Base-by-base conservation (phyloP, 2,888 invertebrate species). In the Pachymerium ferrugineum region DNA sequence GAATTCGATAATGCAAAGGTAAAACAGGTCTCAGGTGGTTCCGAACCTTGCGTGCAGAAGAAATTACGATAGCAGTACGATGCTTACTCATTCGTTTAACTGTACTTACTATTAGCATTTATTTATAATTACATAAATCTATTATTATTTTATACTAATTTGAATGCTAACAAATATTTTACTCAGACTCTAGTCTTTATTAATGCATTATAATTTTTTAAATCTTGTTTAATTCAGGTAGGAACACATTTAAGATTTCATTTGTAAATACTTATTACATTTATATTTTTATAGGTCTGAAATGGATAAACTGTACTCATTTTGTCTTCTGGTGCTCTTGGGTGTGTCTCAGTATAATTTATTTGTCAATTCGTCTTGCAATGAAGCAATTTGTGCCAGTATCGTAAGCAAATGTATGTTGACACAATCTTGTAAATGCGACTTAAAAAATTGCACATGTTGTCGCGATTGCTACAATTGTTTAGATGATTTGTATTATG, bases 321-420 rank as follows among this genome's bases (percentile, higher is more conserved):
- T 54, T 54, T 54, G 54, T 25, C 22, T 54, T 54, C 12, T 54
- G 54, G 5, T 54, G 1, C 54, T 54, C 54, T 10, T 54, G 6
- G 54, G 54, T 54, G 22, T 54, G 22, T 54, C 54, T 5, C 54
- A 54, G 28, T 54, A 54, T 28, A 25, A 25, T 54, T 54, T 54
- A 54, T 28, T 54, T 14, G 75, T 81, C 82, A 47, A 22, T 54
- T 54, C 54, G 14, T 54, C 54, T 1, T 97, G 97, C 83, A 96
- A 97, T 82, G 95, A 97, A 85, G 92, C 94, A 30, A 90, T 96
- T 74, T 97, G 97, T 85, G 97, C 93, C 25, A 94, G 94, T 80
- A 91, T 95, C 73, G 97, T 97, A 71, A 95, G 94, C 80, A 97
- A 97, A 84, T 97, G 97, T 83, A 91, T 97, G 89, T 85, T 97